These are phyloP conservation scores for Sclerurus mexicanus DNA, from an alignment of 2,113 vertebrate genomes.

Conservation along the genomic window DNA sequence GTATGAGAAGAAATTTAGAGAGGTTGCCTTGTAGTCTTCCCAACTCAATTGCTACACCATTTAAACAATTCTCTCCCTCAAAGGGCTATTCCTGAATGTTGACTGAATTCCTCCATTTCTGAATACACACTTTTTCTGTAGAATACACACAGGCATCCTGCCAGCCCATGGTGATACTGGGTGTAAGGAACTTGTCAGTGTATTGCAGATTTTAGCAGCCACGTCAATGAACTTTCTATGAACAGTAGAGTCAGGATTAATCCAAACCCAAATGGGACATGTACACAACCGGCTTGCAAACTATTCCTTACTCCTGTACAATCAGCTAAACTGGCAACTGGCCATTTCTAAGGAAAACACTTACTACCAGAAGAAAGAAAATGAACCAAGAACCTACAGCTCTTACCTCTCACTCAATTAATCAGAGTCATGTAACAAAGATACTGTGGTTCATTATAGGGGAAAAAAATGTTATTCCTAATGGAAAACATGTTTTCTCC, in stretches of 20 bases:
- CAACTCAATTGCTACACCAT: background rate
- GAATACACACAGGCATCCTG: background rate
- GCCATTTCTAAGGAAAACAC: background rate
- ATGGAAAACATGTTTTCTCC: background rate
- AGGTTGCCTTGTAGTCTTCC: background rate
- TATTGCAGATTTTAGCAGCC: background rate
- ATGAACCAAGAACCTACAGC: background rate
- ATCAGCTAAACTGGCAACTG: background rate
- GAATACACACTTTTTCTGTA: background rate
- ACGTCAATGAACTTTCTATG: background rate
- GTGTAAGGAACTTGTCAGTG: background rate
- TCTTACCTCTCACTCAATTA: background rate
- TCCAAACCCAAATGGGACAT: background rate
- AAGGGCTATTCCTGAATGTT: background rate
- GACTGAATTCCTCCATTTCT: background rate
- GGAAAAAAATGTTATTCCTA: background rate
- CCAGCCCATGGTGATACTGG: background rate
- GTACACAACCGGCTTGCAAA: background rate
- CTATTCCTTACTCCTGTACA: background rate
- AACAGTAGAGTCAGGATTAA: background rate
- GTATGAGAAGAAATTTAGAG: background rate
- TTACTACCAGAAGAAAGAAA: background rate
- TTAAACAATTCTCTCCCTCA: background rate
- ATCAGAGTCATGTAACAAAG: background rate
- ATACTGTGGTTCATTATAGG: background rate